phyloP scores from a whole-genome alignment of 2,888 invertebrate species.

The Lycophotia porphyrea region DNA sequence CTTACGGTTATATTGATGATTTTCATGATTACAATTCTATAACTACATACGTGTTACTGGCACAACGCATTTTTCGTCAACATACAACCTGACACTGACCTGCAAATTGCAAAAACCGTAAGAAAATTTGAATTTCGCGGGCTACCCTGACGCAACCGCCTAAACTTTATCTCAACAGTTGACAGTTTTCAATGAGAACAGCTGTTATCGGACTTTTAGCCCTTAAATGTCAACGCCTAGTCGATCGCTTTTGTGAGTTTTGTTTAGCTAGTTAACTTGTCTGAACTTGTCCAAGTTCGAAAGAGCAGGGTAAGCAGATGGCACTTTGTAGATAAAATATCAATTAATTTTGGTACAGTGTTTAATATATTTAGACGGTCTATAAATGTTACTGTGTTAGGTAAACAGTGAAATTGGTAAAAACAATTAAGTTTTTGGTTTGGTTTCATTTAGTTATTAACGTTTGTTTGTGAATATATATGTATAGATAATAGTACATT shows the following conservation, averaged over 20 bases:
- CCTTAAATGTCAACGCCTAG: conserved; percentile 32
- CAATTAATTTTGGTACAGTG: conserved; percentile 32
- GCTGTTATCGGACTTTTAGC: conserved; percentile 19
- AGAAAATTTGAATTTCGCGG: too few species aligned
- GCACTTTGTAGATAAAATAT: conserved; percentile 45
- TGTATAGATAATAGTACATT: too few species aligned
- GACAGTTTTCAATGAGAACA: not conserved
- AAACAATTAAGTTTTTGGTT: conserved; percentile 8
- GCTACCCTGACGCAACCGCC: too few species aligned
- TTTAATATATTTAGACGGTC: conserved; percentile 12
- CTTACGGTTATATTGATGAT: too few species aligned
- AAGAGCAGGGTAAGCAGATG: conserved; percentile 38
- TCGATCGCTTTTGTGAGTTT: conserved; percentile 34
- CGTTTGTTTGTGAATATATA: not conserved
- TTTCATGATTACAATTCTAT: too few species aligned
- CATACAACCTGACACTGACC: too few species aligned
- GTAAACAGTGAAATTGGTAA: conserved; percentile 8
- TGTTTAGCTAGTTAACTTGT: conserved; percentile 33
- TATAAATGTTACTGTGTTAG: conserved; percentile 11
- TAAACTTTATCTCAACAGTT: conserved; percentile 11
- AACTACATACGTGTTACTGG: too few species aligned
- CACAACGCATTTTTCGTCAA: too few species aligned
- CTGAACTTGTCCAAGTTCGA: conserved; percentile 33
- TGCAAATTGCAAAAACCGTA: too few species aligned
- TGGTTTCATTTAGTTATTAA: not conserved